Conservation (phyloP, 2,888 invertebrate species). For the Limnephilus auricula region DNA sequence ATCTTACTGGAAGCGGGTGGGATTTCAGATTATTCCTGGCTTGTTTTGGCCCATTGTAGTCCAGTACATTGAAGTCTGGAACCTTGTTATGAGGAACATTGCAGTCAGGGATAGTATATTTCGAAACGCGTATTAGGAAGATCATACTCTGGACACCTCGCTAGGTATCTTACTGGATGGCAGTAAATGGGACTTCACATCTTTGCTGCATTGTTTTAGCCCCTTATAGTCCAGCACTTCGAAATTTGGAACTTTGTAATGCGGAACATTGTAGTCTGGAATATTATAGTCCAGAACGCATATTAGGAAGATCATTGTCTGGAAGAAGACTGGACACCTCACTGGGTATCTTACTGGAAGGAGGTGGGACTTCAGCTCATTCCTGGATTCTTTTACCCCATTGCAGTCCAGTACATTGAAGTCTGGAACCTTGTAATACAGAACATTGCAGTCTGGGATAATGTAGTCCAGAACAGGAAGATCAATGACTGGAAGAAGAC, state of each 20-base stretch:
- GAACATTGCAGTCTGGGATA: no score
- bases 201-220: neutral
- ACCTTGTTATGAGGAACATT: no score
- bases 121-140: neutral
- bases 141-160: slow-evolving; percentile 46
- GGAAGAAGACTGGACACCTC: no score
- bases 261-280: no score
- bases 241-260: slow-evolving; percentile 72
- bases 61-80: slow-evolving; percentile 76
- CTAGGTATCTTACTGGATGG: slow-evolving; percentile 48
- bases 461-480: slow-evolving; percentile 69
- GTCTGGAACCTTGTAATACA: no score
- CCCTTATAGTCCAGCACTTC: slow-evolving; percentile 72
- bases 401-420: no score
- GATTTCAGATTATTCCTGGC: slow-evolving; percentile 48
- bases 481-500: no score
- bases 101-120: neutral
- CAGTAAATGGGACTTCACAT: slow-evolving; percentile 28
- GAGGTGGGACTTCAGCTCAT: no score
- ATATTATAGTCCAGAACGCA: no score
- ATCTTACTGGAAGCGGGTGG: neutral
- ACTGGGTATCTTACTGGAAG: no score
- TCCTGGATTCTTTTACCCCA: no score
- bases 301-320: no score
- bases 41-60: slow-evolving; percentile 67